Evolutionary conservation across 30 jellyfish, hydroid and myxozoan genomes (phyloP), one percentile per base, ranked within the genome.

Genomic region (Aurelia coerulea): DNA sequence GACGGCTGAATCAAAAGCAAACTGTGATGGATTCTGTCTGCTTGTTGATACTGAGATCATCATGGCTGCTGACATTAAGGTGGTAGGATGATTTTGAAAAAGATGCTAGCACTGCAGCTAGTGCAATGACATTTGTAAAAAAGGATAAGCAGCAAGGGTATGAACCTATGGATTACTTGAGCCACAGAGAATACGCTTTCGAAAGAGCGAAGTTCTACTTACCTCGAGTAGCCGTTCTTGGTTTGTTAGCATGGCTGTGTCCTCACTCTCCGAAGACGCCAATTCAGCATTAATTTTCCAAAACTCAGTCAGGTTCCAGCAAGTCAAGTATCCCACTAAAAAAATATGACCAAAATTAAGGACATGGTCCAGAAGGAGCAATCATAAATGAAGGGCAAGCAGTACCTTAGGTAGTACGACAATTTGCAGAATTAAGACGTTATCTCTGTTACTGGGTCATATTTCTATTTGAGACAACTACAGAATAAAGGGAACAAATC

Each of bases 291-390:
- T 74, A 65, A 84, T 51, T 54, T 73, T 84, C 93, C 93, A 84
- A 51, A 84, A 84, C 37, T 84, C 88, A 11, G 49, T 29, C 3
- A 84, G 83, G 42, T 84, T 69, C 93, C 93, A 84, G 69, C 93
- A 84, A 11, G 88, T 84, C 58, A 84, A 64, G 71, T 84, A 84
- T 37, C 93, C 93, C 93, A 84, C 93, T 84, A 84, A 18, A 65
- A 64, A 70, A 46, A 46, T 13, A 46, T 46, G 56, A 46, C 10
- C 1, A 46, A 46, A 46, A 3, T 46, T 46, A 46, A 46, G 56
- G 14, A 46, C 56, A 46, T 46, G 13, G 13, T 46, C 56, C 56
- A 46, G 14, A 46, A 46, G 56, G 56, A 46, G 56, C 15, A 46
- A 9, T 46, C 56, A 46, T 46, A 46, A 46, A 46, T 46, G 14